Evolutionary conservation across 2,888 invertebrate species (phyloP), one percentile per base, ranked within the genome.

Genomic region (Dolichomitus sp.): DNA sequence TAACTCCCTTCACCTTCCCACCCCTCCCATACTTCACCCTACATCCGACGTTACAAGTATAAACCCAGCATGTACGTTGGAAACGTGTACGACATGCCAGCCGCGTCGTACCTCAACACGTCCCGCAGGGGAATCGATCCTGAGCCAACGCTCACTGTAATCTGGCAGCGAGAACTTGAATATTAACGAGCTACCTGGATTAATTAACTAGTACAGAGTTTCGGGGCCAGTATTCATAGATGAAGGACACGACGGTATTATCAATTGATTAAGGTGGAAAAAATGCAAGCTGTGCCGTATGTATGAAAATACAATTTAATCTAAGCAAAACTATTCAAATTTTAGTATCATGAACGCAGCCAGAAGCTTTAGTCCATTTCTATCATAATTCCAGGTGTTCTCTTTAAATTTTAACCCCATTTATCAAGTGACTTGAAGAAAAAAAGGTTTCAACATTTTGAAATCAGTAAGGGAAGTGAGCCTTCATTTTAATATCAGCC

Each of bases 121-220:
- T 70, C 63, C 57, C 68, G 50, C 65, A 59, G 75, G 61, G 65
- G 70, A 77, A 83, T 83, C 80, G 83, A 83, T 83, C 80, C 66
- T 57, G 61, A 19, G 42, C 72, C 48, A 33, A 59, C 61, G 61
- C 48, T 72, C 61, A 33, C 72, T 73, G 54, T 83, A 83, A 83
- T 83, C 80, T 83, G 80, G 73, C 19, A 80, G 75, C 80, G 80
- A 77, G 80, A 80, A 69, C 69, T 61, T 52, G 80, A 83, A 83
- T 83, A 80, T 83, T 83, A 83, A 83, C 57, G 80, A 83, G 77
- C 42, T 50, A 54, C 52, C 57, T 68, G 76, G 76, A 76, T 68
- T 76, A 76, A 76, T 68, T 66, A 66, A 65, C 45, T 12, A 23
- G 61, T 37, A 69, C 50, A 27, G 33, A 23, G 23, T 27, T 52